Evolutionary conservation across 2,888 invertebrate genomes (phyloP).

Genomic region (Alentia gelatinosa): DNA sequence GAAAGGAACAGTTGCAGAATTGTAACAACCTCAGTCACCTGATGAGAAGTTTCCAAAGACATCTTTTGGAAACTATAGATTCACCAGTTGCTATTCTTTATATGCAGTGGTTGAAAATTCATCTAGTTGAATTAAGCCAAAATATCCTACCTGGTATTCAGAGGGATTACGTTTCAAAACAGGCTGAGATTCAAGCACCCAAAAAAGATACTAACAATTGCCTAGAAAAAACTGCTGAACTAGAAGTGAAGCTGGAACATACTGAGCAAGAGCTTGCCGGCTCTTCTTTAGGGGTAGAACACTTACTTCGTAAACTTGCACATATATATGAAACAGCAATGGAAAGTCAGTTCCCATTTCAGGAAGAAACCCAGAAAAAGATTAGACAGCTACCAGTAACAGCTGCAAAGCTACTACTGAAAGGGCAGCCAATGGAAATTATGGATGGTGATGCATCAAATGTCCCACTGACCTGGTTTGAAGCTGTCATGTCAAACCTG

Average conservation of each 20-base stretch:
- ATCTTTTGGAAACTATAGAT: background rate
- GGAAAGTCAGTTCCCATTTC: background rate
- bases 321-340: slow-evolving; percentile 53
- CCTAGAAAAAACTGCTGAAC: background rate
- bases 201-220: background rate
- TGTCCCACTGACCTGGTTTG: slow-evolving; percentile 45
- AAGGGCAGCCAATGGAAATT: slow-evolving; percentile 52
- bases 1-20: background rate
- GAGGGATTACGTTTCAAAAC: background rate
- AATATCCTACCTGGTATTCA: background rate
- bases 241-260: background rate
- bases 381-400: background rate
- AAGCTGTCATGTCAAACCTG: slow-evolving; percentile 18
- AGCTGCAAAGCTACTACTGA: slow-evolving; percentile 29
- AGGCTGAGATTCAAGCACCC: background rate
- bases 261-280: background rate
- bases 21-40: background rate
- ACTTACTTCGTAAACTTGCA: slow-evolving; percentile 54
- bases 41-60: background rate
- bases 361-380: too few species aligned
- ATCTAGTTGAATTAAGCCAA: background rate
- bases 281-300: slow-evolving; percentile 52
- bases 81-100: background rate
- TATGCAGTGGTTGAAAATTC: background rate
- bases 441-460: slow-evolving; percentile 55